Conservation (phyloP, 2,797 vertebrate species). For the Cynodonichthys magdalenae region DNA sequence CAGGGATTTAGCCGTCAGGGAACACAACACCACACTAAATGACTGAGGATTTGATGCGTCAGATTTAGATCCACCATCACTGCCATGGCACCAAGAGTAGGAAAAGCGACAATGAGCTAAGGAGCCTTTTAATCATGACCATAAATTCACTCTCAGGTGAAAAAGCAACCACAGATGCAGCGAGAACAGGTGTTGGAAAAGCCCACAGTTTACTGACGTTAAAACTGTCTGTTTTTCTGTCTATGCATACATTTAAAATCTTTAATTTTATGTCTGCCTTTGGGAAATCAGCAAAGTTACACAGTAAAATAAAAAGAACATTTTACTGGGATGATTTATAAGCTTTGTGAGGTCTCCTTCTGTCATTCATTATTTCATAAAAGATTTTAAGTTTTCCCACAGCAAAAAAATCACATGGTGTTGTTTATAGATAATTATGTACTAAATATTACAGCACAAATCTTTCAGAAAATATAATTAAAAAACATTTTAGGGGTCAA, state of each 20-base stretch:
- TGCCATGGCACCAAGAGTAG: slow-evolving; percentile 33
- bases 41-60: slow-evolving; percentile 66
- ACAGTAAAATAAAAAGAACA: not conserved
- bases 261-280: not conserved
- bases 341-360: slow-evolving; percentile 1
- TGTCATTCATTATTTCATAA: not conserved
- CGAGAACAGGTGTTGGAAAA: not conserved
- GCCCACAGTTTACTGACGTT: not conserved
- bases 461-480: not conserved
- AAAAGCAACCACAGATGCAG: slow-evolving; percentile 6
- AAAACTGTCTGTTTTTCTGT: not conserved
- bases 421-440: slow-evolving; percentile 7
- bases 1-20: slow-evolving; percentile 65
- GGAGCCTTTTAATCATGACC: slow-evolving; percentile 47
- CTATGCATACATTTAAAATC: not conserved
- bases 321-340: too few relatives aligned
- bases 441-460: slow-evolving; percentile 2
- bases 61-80: slow-evolving; percentile 66
- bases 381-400: not conserved
- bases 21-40: slow-evolving; percentile 72
- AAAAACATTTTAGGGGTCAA: not conserved
- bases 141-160: slow-evolving; percentile 24
- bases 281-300: not conserved
- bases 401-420: slow-evolving; percentile 2
- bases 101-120: slow-evolving; percentile 40